A percentile compares a stretch with the other conserved stretches of the same genome.
Evolutionary conservation across 2,797 vertebrate genomes (phyloP).

Genomic region (Molossus alvarezi): DNA sequence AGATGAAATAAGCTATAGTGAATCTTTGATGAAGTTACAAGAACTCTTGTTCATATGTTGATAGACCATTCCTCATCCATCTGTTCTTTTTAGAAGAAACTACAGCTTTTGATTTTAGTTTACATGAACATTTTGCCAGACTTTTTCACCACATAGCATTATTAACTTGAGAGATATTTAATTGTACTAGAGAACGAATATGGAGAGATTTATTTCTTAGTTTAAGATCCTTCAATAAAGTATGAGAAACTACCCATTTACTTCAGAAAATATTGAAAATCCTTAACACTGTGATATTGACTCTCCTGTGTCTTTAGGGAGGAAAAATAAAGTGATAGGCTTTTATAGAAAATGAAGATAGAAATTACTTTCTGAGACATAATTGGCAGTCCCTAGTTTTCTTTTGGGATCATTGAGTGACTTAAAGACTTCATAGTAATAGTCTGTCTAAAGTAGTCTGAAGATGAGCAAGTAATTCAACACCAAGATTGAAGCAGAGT

Average conservation of each 20-base stretch:
- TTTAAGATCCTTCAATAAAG: conserved; percentile 50
- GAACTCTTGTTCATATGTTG: conserved; percentile 9
- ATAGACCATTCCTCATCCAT: background rate
- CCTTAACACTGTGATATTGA: conserved; percentile 31
- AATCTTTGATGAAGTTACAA: conserved; percentile 4
- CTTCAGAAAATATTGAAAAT: conserved; percentile 48
- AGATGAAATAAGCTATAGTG: background rate
- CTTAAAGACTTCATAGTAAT: background rate
- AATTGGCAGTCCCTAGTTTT: conserved; percentile 2
- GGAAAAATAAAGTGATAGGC: background rate
- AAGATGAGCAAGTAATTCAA: background rate
- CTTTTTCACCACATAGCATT: conserved; percentile 6
- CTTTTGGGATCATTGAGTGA: conserved; percentile 21
- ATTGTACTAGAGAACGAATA: conserved; percentile 3
- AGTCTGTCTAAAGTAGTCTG: background rate
- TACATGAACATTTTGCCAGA: conserved; percentile 26
- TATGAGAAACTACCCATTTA: conserved; percentile 48
- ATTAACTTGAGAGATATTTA: conserved; percentile 55
- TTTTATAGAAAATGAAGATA: conserved; percentile 4
- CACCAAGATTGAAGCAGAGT: background rate
- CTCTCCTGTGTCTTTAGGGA: background rate
- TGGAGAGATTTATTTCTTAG: conserved; percentile 45
- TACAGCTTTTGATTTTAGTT: conserved; percentile 6
- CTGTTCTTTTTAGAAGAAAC: conserved; percentile 35
- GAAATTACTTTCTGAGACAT: background rate